These are phyloP conservation scores for Suricata suricatta DNA, from an alignment of 2,113 vertebrate genomes.

Conservation along the genomic window DNA sequence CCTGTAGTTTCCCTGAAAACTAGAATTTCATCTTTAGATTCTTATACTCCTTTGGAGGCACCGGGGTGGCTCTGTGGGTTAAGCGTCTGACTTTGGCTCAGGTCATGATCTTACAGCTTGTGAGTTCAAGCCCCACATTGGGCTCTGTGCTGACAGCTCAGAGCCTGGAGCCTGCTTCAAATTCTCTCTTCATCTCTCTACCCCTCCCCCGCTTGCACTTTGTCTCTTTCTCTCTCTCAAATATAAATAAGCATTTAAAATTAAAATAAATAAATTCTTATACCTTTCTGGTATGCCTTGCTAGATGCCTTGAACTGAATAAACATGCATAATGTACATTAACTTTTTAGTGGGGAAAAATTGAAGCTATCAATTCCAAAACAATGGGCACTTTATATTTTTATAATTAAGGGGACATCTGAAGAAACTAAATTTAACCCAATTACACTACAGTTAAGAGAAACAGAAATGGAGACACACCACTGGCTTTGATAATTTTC, in stretches of 20 bases:
- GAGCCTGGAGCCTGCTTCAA: too few relatives aligned
- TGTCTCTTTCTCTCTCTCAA: too few relatives aligned
- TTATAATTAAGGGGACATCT: neutral
- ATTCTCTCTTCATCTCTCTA: too few relatives aligned
- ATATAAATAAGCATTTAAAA: too few relatives aligned
- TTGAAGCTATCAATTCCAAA: neutral
- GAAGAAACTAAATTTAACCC: neutral
- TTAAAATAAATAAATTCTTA: neutral
- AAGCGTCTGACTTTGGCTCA: too few relatives aligned
- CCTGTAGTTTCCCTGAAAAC: neutral
- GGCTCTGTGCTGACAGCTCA: too few relatives aligned
- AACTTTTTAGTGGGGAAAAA: neutral
- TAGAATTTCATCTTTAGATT: conserved; percentile 48
- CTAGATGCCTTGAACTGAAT: neutral
- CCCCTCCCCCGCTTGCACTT: too few relatives aligned
- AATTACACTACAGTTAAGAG: neutral
- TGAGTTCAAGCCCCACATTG: too few relatives aligned
- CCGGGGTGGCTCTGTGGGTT: too few relatives aligned
- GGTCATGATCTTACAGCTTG: too few relatives aligned
- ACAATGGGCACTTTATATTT: neutral
- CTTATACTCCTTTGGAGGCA: neutral
- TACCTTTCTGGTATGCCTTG: neutral
- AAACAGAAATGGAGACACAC: neutral
- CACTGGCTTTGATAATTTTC: neutral
- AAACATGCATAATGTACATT: neutral